phyloP scores from a whole-genome alignment of 2,113 vertebrate species.

The Tautogolabrus adspersus region DNA sequence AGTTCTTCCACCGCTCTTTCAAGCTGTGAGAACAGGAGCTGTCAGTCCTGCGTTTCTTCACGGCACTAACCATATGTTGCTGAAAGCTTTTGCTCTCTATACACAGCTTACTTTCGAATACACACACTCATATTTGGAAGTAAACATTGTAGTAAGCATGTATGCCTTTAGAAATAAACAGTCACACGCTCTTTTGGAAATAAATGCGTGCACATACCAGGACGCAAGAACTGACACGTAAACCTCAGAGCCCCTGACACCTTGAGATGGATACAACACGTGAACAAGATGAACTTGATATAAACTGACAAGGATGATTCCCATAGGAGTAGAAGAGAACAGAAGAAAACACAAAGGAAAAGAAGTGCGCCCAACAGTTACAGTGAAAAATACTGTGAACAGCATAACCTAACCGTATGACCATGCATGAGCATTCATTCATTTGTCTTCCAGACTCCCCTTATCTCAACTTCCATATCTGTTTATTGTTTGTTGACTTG shows the following conservation, averaged over 20 bases:
- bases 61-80: constrained; percentile 29
- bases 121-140: constrained; percentile 38
- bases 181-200: constrained; percentile 32
- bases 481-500: background rate
- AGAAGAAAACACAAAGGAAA: background rate
- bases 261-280: constrained; percentile 46
- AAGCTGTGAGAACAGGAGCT: constrained; percentile 10
- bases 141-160: constrained; percentile 26
- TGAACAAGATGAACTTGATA: constrained; percentile 30
- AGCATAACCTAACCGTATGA: background rate
- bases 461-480: background rate
- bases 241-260: constrained; percentile 43
- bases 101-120: constrained; percentile 30
- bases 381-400: background rate
- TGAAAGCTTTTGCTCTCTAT: constrained; percentile 28
- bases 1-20: background rate
- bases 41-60: constrained; percentile 6
- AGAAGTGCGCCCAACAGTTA: background rate
- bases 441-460: background rate
- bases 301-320: constrained; percentile 28
- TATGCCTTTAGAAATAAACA: constrained; percentile 63
- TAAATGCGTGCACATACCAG: constrained; percentile 24
- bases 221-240: constrained; percentile 55
- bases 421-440: background rate
- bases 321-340: background rate